phyloP scores from a whole-genome alignment of 2,888 invertebrate genomes.

The Brenthis hecate region DNA sequence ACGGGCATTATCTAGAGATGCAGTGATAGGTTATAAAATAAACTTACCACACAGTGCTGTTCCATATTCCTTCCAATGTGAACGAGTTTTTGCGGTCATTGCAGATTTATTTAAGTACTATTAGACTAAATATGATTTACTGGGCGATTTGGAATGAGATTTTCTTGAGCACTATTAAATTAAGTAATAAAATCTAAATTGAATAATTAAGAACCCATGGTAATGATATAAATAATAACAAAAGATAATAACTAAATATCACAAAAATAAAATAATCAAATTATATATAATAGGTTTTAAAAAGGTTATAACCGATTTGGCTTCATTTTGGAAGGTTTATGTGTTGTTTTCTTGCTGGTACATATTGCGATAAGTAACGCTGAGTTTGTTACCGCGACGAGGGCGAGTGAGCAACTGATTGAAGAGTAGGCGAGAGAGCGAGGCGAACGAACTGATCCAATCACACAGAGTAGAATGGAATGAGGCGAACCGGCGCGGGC shows the following conservation, averaged over 20 bases:
- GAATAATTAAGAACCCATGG: slow-evolving; percentile 73
- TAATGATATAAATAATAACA: slow-evolving; percentile 72
- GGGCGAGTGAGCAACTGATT: slow-evolving; percentile 75
- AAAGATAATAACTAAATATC: slow-evolving; percentile 79
- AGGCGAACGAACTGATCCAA: slow-evolving; percentile 71
- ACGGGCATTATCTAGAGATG: slow-evolving; percentile 43
- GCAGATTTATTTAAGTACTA: slow-evolving; percentile 55
- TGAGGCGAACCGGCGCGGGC: slow-evolving; percentile 77
- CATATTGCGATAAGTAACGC: slow-evolving; percentile 72
- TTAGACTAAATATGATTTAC: slow-evolving; percentile 58
- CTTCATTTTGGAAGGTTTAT: slow-evolving; percentile 81
- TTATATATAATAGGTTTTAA: slow-evolving; percentile 74
- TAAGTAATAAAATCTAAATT: slow-evolving; percentile 60
- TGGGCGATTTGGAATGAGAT: slow-evolving; percentile 80
- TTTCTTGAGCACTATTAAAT: slow-evolving; percentile 78
- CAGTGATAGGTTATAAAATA: slow-evolving; percentile 67
- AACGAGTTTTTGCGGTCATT: slow-evolving; percentile 80
- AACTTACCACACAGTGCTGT: slow-evolving; percentile 81
- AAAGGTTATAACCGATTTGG: slow-evolving; percentile 80
- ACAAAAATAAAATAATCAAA: slow-evolving; percentile 79
- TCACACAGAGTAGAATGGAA: slow-evolving; percentile 63
- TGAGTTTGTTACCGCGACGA: slow-evolving; percentile 70
- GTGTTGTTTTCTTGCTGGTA: slow-evolving; percentile 79
- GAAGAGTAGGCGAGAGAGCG: slow-evolving; percentile 44
- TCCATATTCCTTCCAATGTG: slow-evolving; percentile 83